phyloP scores from a whole-genome alignment of 2,888 invertebrate genomes.

The Drosophila mimetica region DNA sequence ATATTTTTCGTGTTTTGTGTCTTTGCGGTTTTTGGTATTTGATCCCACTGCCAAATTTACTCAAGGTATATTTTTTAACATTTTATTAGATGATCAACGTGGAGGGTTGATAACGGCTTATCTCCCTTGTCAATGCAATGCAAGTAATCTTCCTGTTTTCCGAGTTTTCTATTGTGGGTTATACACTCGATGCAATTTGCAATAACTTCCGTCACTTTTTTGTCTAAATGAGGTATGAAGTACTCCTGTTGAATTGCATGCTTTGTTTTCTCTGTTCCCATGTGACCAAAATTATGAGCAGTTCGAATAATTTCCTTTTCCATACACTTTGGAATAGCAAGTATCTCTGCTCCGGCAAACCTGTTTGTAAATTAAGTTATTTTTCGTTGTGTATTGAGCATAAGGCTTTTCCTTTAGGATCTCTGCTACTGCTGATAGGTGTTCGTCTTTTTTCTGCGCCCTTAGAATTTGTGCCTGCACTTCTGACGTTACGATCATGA shows the following conservation, averaged over 20 bases:
- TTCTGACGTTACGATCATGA: too few relatives aligned
- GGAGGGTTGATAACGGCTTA: too few relatives aligned
- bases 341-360: neutral
- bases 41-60: too few relatives aligned
- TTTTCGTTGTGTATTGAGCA: neutral
- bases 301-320: neutral
- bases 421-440: neutral
- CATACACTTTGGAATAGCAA: neutral
- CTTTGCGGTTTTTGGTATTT: too few relatives aligned
- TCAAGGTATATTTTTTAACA: too few relatives aligned
- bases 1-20: too few relatives aligned
- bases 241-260: neutral
- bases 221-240: neutral
- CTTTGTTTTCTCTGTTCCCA: neutral
- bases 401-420: neutral
- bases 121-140: too few relatives aligned
- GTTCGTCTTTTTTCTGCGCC: neutral
- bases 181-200: neutral
- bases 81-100: too few relatives aligned
- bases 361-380: neutral
- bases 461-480: neutral
- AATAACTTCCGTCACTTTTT: neutral
- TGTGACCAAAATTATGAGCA: neutral
- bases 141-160: too few relatives aligned
- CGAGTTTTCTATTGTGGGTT: too few relatives aligned